Evolutionary conservation across 2,113 vertebrate species (phyloP), one percentile per base, ranked within the genome.

Genomic region (Gracilinanus agilis): DNA sequence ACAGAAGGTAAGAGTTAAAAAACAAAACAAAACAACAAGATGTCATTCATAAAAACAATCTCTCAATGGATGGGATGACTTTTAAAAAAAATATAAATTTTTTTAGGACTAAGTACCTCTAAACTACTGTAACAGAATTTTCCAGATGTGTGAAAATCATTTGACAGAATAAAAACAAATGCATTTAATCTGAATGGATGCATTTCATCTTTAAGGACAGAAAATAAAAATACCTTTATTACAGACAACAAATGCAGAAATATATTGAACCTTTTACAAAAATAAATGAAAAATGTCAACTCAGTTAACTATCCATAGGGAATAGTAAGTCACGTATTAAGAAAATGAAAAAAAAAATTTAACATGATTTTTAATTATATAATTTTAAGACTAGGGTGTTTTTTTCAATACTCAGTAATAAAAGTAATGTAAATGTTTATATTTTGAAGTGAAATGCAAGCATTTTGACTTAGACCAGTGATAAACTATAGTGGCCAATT

Each of bases 161-260:
- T 44, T 9, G 54, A 9, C 24, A 58, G 21, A 24, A 53, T 24
- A 54, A 53, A 67, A 55, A 91, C 5, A 5, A 6, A 44, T 92
- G 29, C 12, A 34, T 10, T 93, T 40, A n/a, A n/a, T 3, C 16
- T 0, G 4, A 11, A 40, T 27, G n/a, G 44, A 8, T 0, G 2
- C 12, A 53, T 56, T 61, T 11, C 53, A 19, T 44, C n/a, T 21
- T 34, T 11, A 54, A 34, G 90, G 54, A 11, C 29, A 61, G 7
- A 23, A 83, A 55, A 83, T 12, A 3, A 61, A 53, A 61, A 9
- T 13, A 53, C 10, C 49, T 49, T 56, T 44, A 40, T 49, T 24
- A 49, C 0, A 56, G 55, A 21, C 49, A 16, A 23, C 54, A 23
- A 89, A 91, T 88, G 90, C 44, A 2, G 93, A 90, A 91, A 7